A percentile compares a stretch with the other conserved stretches of the same genome.
Conservation (phyloP, 2,113 vertebrate genomes). For the Gasterosteus aculeatus region DNA sequence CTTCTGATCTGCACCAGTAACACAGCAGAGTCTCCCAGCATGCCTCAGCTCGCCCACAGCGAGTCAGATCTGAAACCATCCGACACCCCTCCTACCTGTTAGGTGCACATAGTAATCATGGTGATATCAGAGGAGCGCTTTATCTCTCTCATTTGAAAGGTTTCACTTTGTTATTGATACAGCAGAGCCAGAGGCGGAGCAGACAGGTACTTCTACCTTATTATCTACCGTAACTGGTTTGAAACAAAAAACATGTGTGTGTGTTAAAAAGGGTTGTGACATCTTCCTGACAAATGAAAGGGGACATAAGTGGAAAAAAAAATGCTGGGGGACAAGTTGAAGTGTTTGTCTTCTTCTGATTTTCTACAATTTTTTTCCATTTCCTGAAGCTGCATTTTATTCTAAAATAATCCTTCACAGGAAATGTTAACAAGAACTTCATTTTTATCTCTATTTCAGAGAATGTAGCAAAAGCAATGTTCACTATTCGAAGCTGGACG, state of each 20-base stretch:
- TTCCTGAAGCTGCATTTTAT: neutral
- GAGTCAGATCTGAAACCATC: constrained; percentile 58
- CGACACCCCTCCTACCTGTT: constrained; percentile 49
- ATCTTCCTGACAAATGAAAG: constrained; percentile 57
- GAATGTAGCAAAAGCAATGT: neutral
- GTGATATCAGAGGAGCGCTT: constrained; percentile 67
- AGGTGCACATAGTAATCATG: constrained; percentile 63
- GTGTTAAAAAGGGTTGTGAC: constrained; percentile 46
- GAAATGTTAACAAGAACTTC: neutral
- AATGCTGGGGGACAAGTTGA: constrained; percentile 22
- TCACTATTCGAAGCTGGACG: no score
- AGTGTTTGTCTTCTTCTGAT: constrained; percentile 23
- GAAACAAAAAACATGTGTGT: constrained; percentile 9
- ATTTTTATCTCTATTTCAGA: neutral
- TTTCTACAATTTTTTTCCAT: neutral
- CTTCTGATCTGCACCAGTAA: constrained; percentile 59
- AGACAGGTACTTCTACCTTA: constrained; percentile 44
- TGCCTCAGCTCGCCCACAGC: constrained; percentile 54
- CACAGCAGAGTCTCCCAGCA: constrained; percentile 51
- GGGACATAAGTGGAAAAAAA: constrained; percentile 23
- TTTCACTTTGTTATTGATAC: constrained; percentile 72
- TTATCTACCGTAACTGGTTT: constrained; percentile 42
- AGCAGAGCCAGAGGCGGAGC: constrained; percentile 58
- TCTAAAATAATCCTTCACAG: neutral
- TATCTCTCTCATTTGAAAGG: constrained; percentile 66